Conservation (phyloP, 2,113 vertebrate genomes). For the Nyctibius bracteatus region DNA sequence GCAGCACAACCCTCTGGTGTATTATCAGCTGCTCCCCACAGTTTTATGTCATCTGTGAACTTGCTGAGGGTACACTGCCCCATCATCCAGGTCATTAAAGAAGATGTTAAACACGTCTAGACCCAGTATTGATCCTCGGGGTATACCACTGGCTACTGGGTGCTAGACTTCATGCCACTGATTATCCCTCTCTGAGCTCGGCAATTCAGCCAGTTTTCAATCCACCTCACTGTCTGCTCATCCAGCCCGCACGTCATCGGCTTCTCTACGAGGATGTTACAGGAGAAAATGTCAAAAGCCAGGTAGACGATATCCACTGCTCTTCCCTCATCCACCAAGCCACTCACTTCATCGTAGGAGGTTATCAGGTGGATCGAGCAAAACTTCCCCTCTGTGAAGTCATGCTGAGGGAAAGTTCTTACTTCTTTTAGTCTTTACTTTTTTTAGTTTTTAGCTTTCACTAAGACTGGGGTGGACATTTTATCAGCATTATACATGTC, state of each 20-base stretch:
- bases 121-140: not conserved
- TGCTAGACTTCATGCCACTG: not conserved
- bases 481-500: not conserved
- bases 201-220: not conserved
- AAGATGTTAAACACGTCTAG: not conserved
- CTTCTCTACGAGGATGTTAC: not conserved
- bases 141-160: not conserved
- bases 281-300: not conserved
- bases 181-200: not conserved
- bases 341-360: not conserved
- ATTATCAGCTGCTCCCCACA: not conserved
- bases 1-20: not conserved
- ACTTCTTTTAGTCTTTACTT: not conserved
- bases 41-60: not conserved
- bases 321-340: not conserved
- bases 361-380: not conserved
- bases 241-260: rapidly evolving
- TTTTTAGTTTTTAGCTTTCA: not conserved
- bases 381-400: not conserved
- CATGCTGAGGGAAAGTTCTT: not conserved
- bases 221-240: not conserved
- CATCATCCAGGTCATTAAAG: not conserved
- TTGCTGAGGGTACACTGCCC: not conserved
- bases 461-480: not conserved
- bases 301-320: not conserved